Conservation (phyloP, 1,140 invertebrate genomes). For the Zaprionus africanus region DNA sequence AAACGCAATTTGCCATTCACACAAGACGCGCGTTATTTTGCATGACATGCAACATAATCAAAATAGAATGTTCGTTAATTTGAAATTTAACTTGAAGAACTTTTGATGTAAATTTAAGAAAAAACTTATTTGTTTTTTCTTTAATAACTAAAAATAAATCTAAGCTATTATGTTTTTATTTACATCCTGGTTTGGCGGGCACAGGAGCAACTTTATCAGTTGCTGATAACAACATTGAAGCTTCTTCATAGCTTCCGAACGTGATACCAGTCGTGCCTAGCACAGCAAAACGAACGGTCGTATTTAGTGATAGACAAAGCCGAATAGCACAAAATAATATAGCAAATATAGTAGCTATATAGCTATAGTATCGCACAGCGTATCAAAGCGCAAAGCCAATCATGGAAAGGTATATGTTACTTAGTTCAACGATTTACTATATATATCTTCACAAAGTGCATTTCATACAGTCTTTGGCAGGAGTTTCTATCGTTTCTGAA, state of each 20-base stretch:
- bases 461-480: slow-evolving; percentile 58
- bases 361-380: slow-evolving; percentile 15
- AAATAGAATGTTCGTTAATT: slow-evolving; percentile 11
- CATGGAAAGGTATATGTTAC: slow-evolving; percentile 63
- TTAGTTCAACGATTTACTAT: not conserved
- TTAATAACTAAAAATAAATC: not conserved
- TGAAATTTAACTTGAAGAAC: not conserved
- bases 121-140: too few species aligned
- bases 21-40: not conserved
- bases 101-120: not conserved
- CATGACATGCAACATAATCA: slow-evolving; percentile 9
- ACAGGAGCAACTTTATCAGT: slow-evolving; percentile 40
- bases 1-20: slow-evolving; percentile 6
- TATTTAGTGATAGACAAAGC: slow-evolving; percentile 33
- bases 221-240: slow-evolving; percentile 39
- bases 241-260: slow-evolving; percentile 29
- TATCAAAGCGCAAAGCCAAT: slow-evolving; percentile 3
- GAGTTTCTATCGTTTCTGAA: slow-evolving; percentile 73
- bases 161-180: not conserved
- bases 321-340: slow-evolving; percentile 16
- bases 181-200: slow-evolving; percentile 4
- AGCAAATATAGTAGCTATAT: slow-evolving; percentile 21
- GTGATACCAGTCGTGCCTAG: slow-evolving; percentile 42
- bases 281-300: slow-evolving; percentile 43
- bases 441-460: not conserved